These are phyloP conservation scores for Emys orbicularis DNA, from an alignment of 2,797 vertebrate genomes.

Conservation along the genomic window DNA sequence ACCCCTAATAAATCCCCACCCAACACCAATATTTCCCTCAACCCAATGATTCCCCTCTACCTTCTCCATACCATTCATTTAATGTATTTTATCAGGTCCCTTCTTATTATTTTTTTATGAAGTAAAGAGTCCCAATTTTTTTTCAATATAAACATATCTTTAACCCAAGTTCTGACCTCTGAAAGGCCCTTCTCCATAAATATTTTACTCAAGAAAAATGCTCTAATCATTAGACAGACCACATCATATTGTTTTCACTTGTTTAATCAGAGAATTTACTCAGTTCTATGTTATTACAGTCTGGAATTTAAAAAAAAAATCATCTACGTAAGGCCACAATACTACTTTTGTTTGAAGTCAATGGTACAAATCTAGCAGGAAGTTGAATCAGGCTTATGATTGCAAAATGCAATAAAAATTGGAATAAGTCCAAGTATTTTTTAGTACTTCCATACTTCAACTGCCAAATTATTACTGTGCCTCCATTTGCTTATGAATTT, in stretches of 20 bases:
- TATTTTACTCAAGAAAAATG: neutral
- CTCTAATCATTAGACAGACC: neutral
- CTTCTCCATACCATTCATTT: neutral
- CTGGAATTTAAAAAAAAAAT: neutral
- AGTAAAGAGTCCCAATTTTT: neutral
- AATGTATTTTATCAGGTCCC: neutral
- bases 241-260: neutral
- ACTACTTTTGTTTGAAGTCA: neutral
- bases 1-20: accelerated
- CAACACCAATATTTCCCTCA: neutral
- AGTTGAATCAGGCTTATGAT: neutral
- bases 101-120: neutral
- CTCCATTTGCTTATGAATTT: neutral
- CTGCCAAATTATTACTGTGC: neutral
- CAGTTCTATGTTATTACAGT: neutral
- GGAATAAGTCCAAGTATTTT: neutral
- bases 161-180: neutral
- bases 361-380: neutral
- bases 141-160: neutral
- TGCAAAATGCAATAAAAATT: neutral
- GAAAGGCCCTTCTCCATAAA: neutral
- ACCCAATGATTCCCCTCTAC: neutral
- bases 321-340: neutral
- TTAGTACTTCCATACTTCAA: neutral
- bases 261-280: neutral